Evolutionary conservation across 2,113 vertebrate genomes (phyloP).

Genomic region (Seriola rivoliana): DNA sequence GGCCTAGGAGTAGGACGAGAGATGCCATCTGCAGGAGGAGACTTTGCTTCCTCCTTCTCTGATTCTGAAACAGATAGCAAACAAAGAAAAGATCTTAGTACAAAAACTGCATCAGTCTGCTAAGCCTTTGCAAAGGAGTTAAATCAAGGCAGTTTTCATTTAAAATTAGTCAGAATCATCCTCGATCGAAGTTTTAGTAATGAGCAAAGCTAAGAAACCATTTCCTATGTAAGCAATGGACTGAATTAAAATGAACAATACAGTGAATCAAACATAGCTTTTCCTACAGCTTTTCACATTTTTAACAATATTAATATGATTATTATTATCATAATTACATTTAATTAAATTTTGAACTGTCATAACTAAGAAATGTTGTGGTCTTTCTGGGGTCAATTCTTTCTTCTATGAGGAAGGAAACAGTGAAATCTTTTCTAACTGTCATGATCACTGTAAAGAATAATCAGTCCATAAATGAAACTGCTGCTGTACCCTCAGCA

Average conservation of each 20-base stretch:
- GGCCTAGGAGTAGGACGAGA: not conserved
- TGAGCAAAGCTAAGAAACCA: too few relatives aligned
- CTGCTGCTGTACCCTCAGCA: too few relatives aligned
- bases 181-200: too few relatives aligned
- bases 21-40: not conserved
- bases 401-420: too few relatives aligned
- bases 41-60: not conserved
- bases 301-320: too few relatives aligned
- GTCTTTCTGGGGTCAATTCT: too few relatives aligned
- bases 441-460: too few relatives aligned
- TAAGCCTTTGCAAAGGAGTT: not conserved
- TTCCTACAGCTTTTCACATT: not conserved
- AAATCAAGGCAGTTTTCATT: not conserved
- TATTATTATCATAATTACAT: too few relatives aligned
- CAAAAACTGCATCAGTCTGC: not conserved
- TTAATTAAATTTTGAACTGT: too few relatives aligned
- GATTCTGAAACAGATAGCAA: slow-evolving; percentile 35
- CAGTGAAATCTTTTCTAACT: too few relatives aligned
- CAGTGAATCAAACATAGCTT: not conserved
- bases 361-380: too few relatives aligned
- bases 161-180: not conserved
- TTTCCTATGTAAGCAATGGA: not conserved
- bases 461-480: too few relatives aligned
- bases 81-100: not conserved
- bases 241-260: not conserved